These are phyloP conservation scores for Bujurquina vittata DNA, from an alignment of 2,113 vertebrate genomes.

Conservation along the genomic window DNA sequence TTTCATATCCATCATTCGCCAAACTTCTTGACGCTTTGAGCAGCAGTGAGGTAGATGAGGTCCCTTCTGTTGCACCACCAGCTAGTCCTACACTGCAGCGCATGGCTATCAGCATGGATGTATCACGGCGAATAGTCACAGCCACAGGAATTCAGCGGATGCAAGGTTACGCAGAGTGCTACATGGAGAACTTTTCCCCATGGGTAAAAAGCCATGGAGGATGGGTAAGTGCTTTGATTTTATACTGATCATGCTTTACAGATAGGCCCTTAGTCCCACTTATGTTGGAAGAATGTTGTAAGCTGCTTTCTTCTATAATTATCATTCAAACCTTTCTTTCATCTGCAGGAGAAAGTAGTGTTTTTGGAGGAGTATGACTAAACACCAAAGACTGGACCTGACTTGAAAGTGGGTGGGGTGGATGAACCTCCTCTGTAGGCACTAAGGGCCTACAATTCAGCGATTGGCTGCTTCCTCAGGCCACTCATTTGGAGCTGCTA, in stretches of 20 bases:
- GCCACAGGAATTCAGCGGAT: conserved; percentile 77
- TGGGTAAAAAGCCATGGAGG: conserved; percentile 80
- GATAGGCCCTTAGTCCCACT: not conserved
- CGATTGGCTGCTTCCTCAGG: not conserved
- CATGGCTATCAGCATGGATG: conserved; percentile 80
- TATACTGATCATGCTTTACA: not conserved
- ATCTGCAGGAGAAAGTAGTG: conserved; percentile 70
- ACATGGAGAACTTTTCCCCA: conserved; percentile 79
- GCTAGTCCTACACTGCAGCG: conserved; percentile 75
- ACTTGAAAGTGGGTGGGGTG: not conserved
- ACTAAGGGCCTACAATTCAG: not conserved
- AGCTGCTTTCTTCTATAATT: not conserved
- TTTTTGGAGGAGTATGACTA: conserved; percentile 66
- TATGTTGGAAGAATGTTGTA: no score
- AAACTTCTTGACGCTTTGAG: conserved; percentile 70
- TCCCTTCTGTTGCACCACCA: not conserved
- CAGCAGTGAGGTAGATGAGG: conserved; percentile 14
- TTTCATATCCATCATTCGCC: conserved; percentile 78
- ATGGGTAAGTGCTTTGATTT: conserved; percentile 71
- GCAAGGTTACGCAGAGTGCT: conserved; percentile 72
- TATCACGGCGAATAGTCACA: conserved; percentile 77
- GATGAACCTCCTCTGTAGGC: not conserved
- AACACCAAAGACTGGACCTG: not conserved
- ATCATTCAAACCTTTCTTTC: not conserved
- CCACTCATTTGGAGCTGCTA: no score